phyloP scores from a whole-genome alignment of 2,113 vertebrate species.

The Aphyosemion australe region DNA sequence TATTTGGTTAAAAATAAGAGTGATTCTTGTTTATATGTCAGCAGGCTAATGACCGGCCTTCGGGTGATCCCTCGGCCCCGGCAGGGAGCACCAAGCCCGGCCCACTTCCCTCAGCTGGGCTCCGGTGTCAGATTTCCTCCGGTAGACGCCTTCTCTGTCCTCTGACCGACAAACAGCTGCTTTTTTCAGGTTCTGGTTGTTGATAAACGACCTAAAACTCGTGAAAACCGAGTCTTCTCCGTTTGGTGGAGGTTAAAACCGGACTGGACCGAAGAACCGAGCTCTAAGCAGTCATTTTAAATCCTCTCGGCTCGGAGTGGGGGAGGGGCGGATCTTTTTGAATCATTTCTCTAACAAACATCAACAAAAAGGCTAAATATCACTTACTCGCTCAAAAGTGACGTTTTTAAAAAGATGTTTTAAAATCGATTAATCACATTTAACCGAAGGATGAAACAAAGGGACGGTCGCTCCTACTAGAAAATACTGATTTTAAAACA shows the following conservation, averaged over 20 bases:
- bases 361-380: neutral
- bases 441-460: no score
- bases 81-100: conserved; percentile 33
- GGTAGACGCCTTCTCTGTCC: conserved; percentile 61
- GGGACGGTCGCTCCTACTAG: no score
- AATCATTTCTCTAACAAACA: neutral
- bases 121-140: conserved; percentile 69
- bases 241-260: neutral
- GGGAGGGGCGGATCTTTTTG: conserved; percentile 54
- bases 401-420: no score
- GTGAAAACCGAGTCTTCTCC: fast-evolving
- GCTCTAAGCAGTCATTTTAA: conserved; percentile 35
- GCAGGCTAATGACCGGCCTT: neutral
- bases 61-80: neutral
- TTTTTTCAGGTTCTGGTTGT: neutral
- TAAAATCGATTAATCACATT: no score
- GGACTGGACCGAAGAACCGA: conserved; percentile 5
- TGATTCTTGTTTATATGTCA: no score
- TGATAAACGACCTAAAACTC: neutral
- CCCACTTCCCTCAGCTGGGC: conserved; percentile 72
- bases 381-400: neutral
- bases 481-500: no score
- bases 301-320: conserved; percentile 45
- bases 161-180: conserved; percentile 38
- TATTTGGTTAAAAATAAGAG: no score